Conservation (phyloP, 2,797 vertebrate species). For the Pseudotriccus pelzelni region DNA sequence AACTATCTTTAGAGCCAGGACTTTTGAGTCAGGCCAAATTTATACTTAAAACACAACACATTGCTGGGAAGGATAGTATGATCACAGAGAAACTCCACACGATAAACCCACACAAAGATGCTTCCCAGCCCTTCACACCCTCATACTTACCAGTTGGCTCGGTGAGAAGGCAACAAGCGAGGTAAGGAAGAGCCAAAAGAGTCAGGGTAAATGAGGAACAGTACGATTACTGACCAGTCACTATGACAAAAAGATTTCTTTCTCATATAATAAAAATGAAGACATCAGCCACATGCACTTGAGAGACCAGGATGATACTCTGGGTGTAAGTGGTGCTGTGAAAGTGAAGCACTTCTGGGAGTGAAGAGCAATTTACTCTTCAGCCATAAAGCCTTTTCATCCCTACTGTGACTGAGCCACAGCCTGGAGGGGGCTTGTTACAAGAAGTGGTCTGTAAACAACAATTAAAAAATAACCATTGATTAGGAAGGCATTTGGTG, state of each 20-base stretch:
- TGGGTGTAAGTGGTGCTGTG: background rate
- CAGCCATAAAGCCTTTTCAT: background rate
- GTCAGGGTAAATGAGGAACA: background rate
- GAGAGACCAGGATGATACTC: background rate
- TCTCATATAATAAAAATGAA: background rate
- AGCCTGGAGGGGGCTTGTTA: background rate
- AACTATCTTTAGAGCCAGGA: background rate
- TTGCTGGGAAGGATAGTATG: background rate
- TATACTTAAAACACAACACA: background rate
- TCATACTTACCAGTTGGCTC: background rate
- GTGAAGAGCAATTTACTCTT: constrained; percentile 39
- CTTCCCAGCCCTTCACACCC: background rate
- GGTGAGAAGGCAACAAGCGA: background rate
- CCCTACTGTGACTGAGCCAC: background rate
- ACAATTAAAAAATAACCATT: background rate
- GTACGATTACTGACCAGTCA: background rate
- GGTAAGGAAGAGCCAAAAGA: background rate
- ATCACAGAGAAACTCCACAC: background rate
- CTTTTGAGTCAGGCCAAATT: background rate
- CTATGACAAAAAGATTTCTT: background rate
- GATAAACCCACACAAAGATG: background rate
- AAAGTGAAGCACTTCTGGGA: background rate
- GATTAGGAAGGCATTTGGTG: background rate
- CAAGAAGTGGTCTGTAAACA: constrained; percentile 20
- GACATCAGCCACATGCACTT: background rate